Base-by-base conservation (phyloP, 1,140 invertebrate species). In the Coptotermes formosanus region DNA sequence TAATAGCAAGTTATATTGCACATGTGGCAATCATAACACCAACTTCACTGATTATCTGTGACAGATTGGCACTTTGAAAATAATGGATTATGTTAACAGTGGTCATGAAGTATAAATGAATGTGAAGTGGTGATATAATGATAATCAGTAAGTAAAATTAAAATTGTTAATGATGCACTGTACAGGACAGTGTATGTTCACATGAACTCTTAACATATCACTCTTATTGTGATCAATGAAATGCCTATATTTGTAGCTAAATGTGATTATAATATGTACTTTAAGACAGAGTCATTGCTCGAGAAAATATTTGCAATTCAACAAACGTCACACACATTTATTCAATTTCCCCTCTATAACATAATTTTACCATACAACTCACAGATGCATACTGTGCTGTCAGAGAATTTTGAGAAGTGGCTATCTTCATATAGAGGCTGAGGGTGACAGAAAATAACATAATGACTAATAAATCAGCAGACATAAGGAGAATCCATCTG, bases 151-250 rank as follows among this genome's bases (percentile, higher is more conserved):
- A 7, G n/a, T 75, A 25, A 30, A 75, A 75, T 75, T 75, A n/a
- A 30, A 75, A 75, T 14, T 75, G 64, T 75, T 75, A 75, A 8
- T 75, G 8, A 75, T 23, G 8, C 7, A 16, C 64, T 30, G 64
- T 64, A 25, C 25, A 75, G 21, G 14, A 59, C 55, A 23, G 55
- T 59, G 55, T 59, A 75, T 30, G 25, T 75, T 30, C 3, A 75
- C n/a, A n/a, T 75, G n/a, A 23, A 59, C 55, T 59, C 14, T 69
- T n/a, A 11, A 75, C 64, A 75, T 75, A 75, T 75, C 64, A 75
- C n/a, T 75, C n/a, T 30, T 75, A 75, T 75, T 75, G 64, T 75
- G 64, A 75, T 75, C 64, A 75, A 75, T 75, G n/a, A 75, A 75
- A 75, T 75, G 64, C 64, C 64, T 75, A 75, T 75, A 75, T 75